Conservation (phyloP, 2,797 vertebrate species). For the Acanthiza pusilla region DNA sequence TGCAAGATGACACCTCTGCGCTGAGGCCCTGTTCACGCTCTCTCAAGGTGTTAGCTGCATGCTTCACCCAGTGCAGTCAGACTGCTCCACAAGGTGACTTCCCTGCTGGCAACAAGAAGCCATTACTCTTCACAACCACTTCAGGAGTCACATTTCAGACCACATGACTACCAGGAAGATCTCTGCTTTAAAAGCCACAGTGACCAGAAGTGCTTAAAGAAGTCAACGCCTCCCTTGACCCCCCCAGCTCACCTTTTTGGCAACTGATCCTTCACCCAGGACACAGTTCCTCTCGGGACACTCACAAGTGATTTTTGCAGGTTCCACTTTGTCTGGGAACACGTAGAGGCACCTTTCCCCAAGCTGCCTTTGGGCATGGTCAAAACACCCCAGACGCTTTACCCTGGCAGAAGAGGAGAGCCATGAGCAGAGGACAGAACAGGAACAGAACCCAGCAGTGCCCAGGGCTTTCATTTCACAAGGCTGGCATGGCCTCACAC, state of each 20-base stretch:
- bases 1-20: neutral
- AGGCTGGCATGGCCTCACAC: neutral
- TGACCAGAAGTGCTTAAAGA: neutral
- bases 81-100: slow-evolving; percentile 10
- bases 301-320: slow-evolving; percentile 91
- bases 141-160: slow-evolving; percentile 18
- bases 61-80: neutral
- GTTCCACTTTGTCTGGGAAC: slow-evolving; percentile 91
- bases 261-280: slow-evolving; percentile 88
- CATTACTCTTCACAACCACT: neutral
- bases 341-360: slow-evolving; percentile 93
- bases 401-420: slow-evolving; percentile 76
- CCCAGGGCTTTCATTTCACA: neutral
- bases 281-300: slow-evolving; percentile 88
- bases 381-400: slow-evolving; percentile 91
- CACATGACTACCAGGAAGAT: neutral
- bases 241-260: slow-evolving; percentile 82
- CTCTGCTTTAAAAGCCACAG: slow-evolving; percentile 9
- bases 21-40: neutral
- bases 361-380: slow-evolving; percentile 95
- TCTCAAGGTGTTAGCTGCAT: neutral
- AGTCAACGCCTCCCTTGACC: neutral
- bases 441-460: neutral
- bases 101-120: neutral
- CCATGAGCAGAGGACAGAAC: neutral